These are phyloP conservation scores for Bombus polaris DNA, from an alignment of 1,140 invertebrate genomes.

Conservation along the genomic window DNA sequence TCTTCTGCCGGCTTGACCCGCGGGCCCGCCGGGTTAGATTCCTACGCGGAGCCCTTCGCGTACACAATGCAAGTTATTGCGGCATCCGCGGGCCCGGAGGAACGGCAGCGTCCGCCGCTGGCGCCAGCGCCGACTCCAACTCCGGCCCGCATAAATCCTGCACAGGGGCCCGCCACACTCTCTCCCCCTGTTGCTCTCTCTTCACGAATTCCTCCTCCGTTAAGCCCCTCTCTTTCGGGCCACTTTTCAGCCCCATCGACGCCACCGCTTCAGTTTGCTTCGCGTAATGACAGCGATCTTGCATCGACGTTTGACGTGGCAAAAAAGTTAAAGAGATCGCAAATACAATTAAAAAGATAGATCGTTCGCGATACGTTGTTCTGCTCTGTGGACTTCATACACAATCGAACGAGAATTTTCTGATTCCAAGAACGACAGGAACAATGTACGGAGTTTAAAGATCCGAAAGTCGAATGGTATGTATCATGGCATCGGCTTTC, in stretches of 20 bases:
- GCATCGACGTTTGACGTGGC: not conserved
- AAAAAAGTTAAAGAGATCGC: not conserved
- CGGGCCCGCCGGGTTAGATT: constrained; percentile 78
- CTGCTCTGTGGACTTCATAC: too few species aligned
- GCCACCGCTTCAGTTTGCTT: not conserved
- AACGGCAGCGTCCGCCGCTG: constrained; percentile 66
- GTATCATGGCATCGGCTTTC: constrained; percentile 4
- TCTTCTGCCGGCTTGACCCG: constrained; percentile 70
- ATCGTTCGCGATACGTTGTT: not conserved
- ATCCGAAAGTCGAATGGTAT: not conserved
- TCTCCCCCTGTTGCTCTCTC: not conserved
- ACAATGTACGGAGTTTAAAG: not conserved
- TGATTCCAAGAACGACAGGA: not conserved
- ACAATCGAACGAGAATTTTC: not conserved
- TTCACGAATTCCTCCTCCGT: not conserved
- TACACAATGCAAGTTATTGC: constrained; percentile 80
- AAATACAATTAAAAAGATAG: too few species aligned
- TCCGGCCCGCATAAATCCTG: constrained; percentile 73
- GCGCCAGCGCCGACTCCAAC: constrained; percentile 59
- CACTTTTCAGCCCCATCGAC: constrained; percentile 1
- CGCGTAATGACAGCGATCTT: not conserved
- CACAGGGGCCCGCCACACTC: constrained; percentile 8
- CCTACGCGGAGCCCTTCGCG: constrained; percentile 70
- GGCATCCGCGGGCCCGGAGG: constrained; percentile 65
- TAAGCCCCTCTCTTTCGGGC: not conserved